Evolutionary conservation across 2,888 invertebrate genomes (phyloP), one percentile per base, ranked within the genome.

Genomic region (Pyrgus malvae): DNA sequence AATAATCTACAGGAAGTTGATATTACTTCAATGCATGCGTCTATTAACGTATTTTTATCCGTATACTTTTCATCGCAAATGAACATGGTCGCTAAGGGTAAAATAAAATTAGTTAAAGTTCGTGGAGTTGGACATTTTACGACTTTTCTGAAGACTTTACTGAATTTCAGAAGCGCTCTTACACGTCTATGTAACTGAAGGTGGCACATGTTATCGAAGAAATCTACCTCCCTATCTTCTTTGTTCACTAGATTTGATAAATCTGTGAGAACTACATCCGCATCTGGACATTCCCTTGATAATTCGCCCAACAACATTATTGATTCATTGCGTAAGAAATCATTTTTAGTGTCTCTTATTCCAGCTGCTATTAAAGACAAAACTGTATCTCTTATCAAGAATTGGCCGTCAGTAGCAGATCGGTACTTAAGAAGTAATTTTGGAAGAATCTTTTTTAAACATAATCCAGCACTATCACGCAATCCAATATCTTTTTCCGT

Each of bases 131-230:
- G 93, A 17, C 92, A 81, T 57, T 92, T 92, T 0, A 78, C 83
- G 57, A 93, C 80, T 16, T 92, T 92, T 70, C 91, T 94, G 35
- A 93, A 92, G 4, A 94, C 78, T 61, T 92, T 92, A 57, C 93
- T 93, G 71, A 96, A 95, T 68, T 95, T 95, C 11, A 94, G 78
- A 40, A 99, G 76, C 0, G 98, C 98, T 68, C 96, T 92, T 0
- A 95, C 95, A 70, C 96, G 94, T 57, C 98, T 92, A 75, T 98
- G 97, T 53, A 94, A 85, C 89, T 99, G 96, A 40, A 97, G 80
- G 84, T 99, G 98, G 19, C 93, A 93, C 70, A 98, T 93, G 75
- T 98, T 99, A 70, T 97, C 96, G 75, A 98, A 99, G 91, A 99
- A 98, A 80, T 99, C 98, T 0, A 95, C 94, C 78, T 99, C 98